Evolutionary conservation across 2,113 vertebrate genomes (phyloP).

Genomic region (Pungitius pungitius): DNA sequence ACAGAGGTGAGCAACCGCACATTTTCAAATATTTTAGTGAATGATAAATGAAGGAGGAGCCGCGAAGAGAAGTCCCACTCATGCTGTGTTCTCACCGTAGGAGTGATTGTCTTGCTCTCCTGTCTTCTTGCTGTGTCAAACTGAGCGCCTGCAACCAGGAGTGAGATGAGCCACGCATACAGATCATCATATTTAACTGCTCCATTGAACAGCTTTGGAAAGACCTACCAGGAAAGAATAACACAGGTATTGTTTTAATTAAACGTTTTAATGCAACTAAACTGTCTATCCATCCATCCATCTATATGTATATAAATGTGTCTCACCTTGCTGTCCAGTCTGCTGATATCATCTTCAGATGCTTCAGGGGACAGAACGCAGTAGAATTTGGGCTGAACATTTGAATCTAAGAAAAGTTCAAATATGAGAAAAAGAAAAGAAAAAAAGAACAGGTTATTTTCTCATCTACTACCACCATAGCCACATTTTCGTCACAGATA

Average conservation of each 20-base stretch:
- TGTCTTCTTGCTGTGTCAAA: conserved; percentile 92
- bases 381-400: conserved; percentile 94
- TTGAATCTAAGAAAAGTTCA: conserved; percentile 80
- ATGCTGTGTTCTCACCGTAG: conserved; percentile 82
- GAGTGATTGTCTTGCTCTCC: conserved; percentile 89
- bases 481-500: background rate
- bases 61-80: background rate
- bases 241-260: background rate
- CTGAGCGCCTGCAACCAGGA: conserved; percentile 92
- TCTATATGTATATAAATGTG: too few relatives aligned
- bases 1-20: background rate
- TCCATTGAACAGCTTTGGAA: conserved; percentile 90
- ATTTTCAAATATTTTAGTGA: background rate
- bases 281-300: too few relatives aligned
- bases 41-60: background rate
- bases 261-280: too few relatives aligned
- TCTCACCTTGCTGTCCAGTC: conserved; percentile 88
- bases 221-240: conserved; percentile 80
- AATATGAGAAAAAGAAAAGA: background rate
- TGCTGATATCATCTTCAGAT: conserved; percentile 92
- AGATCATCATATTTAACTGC: conserved; percentile 90
- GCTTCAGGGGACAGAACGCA: conserved; percentile 93
- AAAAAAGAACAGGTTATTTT: background rate
- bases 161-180: conserved; percentile 86
- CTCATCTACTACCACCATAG: background rate